These are phyloP conservation scores for Danio aesculapii DNA, from an alignment of 2,797 vertebrate genomes.

Conservation along the genomic window DNA sequence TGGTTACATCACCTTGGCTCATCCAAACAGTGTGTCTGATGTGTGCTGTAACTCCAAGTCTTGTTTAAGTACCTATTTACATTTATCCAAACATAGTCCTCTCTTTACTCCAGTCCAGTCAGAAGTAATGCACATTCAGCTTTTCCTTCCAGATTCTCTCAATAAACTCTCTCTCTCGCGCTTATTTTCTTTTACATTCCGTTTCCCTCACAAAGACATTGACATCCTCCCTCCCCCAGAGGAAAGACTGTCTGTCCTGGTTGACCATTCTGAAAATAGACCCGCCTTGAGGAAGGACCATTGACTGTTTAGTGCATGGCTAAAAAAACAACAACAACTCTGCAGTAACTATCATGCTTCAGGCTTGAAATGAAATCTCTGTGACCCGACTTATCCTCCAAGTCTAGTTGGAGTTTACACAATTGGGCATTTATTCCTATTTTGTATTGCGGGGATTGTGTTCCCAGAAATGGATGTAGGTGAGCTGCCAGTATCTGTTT, in stretches of 20 bases:
- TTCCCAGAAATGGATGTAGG: slow-evolving; percentile 19
- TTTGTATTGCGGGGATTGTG: slow-evolving; percentile 6
- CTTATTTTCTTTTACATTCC: slow-evolving; percentile 34
- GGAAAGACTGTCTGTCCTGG: slow-evolving; percentile 21
- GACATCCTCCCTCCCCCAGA: slow-evolving; percentile 22
- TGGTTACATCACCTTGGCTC: not conserved
- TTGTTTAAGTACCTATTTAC: not conserved
- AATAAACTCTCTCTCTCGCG: not conserved
- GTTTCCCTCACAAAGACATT: slow-evolving; percentile 24
- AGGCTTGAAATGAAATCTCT: slow-evolving; percentile 2
- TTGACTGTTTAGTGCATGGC: slow-evolving; percentile 2
- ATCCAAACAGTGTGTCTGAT: not conserved
- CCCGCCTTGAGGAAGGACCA: slow-evolving; percentile 14
- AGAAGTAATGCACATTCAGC: slow-evolving; percentile 1
- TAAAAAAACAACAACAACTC: not conserved
- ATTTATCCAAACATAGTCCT: not conserved
- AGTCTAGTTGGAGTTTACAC: not conserved
- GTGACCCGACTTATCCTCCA: not conserved
- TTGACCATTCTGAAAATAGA: slow-evolving; percentile 44
- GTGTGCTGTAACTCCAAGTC: not conserved
- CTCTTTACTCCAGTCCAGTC: not conserved
- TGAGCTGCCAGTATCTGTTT: slow-evolving; percentile 3
- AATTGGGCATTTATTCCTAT: not conserved
- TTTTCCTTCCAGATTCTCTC: not conserved
- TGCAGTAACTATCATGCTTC: not conserved